Conservation (phyloP, 2,113 vertebrate genomes). For the Aptenodytes forsteri region DNA sequence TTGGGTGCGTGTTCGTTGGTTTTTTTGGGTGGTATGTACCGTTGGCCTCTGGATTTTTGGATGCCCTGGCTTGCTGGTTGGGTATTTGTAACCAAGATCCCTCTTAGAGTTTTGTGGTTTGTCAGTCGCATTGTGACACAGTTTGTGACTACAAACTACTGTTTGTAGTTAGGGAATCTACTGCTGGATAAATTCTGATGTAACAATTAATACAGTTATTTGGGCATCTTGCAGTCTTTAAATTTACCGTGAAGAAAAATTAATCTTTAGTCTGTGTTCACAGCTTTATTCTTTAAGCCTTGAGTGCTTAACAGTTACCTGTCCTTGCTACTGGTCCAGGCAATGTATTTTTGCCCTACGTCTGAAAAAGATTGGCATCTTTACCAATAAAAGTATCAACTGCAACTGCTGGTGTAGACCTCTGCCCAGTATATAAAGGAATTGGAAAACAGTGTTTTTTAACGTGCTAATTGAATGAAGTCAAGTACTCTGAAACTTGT, state of each 20-base stretch:
- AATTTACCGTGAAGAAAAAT: not conserved
- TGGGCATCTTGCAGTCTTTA: not conserved
- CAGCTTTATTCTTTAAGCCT: not conserved
- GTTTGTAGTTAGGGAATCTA: not conserved
- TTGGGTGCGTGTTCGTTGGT: not conserved
- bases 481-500: not conserved
- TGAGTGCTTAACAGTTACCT: not conserved
- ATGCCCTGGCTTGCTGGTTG: not conserved
- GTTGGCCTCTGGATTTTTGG: not conserved
- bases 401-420: not conserved
- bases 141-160: not conserved
- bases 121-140: not conserved
- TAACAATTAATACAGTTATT: not conserved
- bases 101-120: not conserved
- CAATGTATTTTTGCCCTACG: fast-evolving
- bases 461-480: not conserved
- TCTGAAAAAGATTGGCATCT: not conserved
- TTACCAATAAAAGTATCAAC: not conserved
- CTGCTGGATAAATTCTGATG: not conserved
- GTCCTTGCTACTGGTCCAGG: not conserved
- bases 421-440: not conserved
- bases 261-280: not conserved
- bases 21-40: not conserved
- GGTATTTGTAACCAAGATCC: not conserved
- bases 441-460: not conserved